Evolutionary conservation across 2,888 invertebrate species (phyloP).

Genomic region (Piscicola geometra): DNA sequence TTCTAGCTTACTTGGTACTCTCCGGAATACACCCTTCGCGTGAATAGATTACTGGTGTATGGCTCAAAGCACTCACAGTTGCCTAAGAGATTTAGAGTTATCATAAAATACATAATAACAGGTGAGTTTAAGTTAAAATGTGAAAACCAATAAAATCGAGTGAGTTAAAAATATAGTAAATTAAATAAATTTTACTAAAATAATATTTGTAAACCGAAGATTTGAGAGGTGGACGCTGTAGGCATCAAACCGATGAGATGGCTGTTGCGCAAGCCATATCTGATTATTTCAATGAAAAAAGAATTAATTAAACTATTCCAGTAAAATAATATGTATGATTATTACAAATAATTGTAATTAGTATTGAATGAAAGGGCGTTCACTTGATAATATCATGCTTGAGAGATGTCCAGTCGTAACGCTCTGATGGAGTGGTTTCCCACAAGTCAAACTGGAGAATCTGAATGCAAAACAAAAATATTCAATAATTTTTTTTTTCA

Average conservation of each 20-base stretch:
- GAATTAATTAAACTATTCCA: background rate
- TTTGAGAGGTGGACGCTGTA: conserved; percentile 96
- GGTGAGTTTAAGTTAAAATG: too few relatives aligned
- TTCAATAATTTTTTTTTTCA: background rate
- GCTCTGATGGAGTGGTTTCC: conserved; percentile 75
- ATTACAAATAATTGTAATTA: too few relatives aligned
- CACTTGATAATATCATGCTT: conserved; percentile 75
- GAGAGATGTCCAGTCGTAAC: conserved; percentile 75
- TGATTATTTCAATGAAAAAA: conserved; percentile 39
- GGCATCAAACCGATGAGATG: conserved; percentile 94
- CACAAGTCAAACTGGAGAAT: conserved; percentile 97
- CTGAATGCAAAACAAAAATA: conserved; percentile 54
- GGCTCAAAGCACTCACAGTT: conserved; percentile 98
- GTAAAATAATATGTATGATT: too few relatives aligned
- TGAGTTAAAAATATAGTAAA: too few relatives aligned
- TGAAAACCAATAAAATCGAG: too few relatives aligned
- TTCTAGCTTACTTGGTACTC: conserved; percentile 67
- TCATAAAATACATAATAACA: background rate
- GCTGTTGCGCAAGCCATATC: conserved; percentile 84
- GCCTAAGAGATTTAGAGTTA: conserved; percentile 55
- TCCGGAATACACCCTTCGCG: conserved; percentile 84
- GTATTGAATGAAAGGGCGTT: too few relatives aligned
- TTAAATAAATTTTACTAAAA: too few relatives aligned
- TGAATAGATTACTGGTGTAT: conserved; percentile 94
- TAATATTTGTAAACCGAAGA: conserved; percentile 71